Evolutionary conservation across 2,113 vertebrate species (phyloP), one percentile per base, ranked within the genome.

Genomic region (Cyanoramphus novaezelandiae): DNA sequence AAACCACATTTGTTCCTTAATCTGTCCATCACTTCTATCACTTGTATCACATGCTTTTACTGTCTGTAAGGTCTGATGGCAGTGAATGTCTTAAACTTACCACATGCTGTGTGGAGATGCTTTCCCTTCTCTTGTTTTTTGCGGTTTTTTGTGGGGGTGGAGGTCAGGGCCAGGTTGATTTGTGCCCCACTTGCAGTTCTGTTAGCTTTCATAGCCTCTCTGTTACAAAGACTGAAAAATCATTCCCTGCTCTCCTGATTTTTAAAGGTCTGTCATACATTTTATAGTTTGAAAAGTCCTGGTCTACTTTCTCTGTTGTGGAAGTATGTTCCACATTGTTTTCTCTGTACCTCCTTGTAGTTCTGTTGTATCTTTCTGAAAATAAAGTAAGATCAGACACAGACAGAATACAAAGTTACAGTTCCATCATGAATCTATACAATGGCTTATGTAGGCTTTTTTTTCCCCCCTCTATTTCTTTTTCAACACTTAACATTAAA

Each of bases 11-110:
- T 65, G 4, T 62, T 55, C 88, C 23, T 60, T 62, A 29, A 62
- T 10, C 24, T 72, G 2, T 49, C 20, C 2, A 2, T 84, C 7
- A 2, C 11, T 80, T 91, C 13, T 55, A 0, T 39, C 6, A 2
- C 10, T 83, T 91, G 10, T 52, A 0, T 39, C 5, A 13, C 5
- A 11, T 46, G 27, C 5, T 71, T 86, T 70, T 67, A 41, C 24
- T 37, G 50, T 63, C 65, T 7, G 0, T 67, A 49, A 90, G 12
- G 50, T 87, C 77, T 37, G 35, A 1, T 49, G 37, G 9, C 46
- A 57, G 20, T 21, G 33, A 84, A 67, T 82, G 33, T 33, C 89
- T 12, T 67, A 47, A 55, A 20, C 4, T 83, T 70, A 33, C 2
- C 43, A 10, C 14, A 9, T 31, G 31, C 13, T 65, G 4, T 68